Evolutionary conservation across 2,888 invertebrate genomes (phyloP), one percentile per base, ranked within the genome.

Genomic region (Corythucha ciliata): DNA sequence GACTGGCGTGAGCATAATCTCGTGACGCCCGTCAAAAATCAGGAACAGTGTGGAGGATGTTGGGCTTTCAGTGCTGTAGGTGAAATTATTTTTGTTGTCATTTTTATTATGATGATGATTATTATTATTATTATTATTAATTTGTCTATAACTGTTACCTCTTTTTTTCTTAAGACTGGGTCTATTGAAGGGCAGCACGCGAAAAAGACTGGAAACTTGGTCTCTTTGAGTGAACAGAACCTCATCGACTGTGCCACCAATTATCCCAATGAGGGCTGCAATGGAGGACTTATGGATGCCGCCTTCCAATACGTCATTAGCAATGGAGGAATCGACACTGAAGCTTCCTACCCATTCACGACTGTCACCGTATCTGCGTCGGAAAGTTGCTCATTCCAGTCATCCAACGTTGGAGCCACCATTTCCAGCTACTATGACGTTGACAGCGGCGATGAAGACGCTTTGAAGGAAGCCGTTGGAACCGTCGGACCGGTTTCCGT

Each of bases 41-140:
- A 93, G 75, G 88, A 75, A 10, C 73, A 75, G 18, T 81, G 80
- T 65, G 80, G 80, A 20, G 77, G 77, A 1, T 82, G 81, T 74
- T 93, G 92, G 92, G 79, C 90, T 40, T 93, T 93, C 76, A 89
- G 89, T 63, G 73, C 85, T 18, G 81, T 83, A 69, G 77, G 80
- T 76, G 16, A n/a, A n/a, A n/a, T n/a, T n/a, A n/a, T n/a, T n/a
- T n/a, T n/a, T n/a, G n/a, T n/a, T n/a, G n/a, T n/a, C n/a, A n/a
- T n/a, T n/a, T n/a, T n/a, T n/a, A n/a, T n/a, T n/a, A n/a, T n/a
- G n/a, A n/a, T n/a, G n/a, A n/a, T n/a, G n/a, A n/a, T n/a, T n/a
- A n/a, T n/a, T n/a, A n/a, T n/a, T n/a, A n/a, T n/a, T n/a, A n/a
- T n/a, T n/a, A n/a, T n/a, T n/a, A n/a, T n/a, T n/a, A n/a, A n/a